Evolutionary conservation across 2,888 invertebrate species (phyloP).

Genomic region (Thysanoteuthis rhombus): DNA sequence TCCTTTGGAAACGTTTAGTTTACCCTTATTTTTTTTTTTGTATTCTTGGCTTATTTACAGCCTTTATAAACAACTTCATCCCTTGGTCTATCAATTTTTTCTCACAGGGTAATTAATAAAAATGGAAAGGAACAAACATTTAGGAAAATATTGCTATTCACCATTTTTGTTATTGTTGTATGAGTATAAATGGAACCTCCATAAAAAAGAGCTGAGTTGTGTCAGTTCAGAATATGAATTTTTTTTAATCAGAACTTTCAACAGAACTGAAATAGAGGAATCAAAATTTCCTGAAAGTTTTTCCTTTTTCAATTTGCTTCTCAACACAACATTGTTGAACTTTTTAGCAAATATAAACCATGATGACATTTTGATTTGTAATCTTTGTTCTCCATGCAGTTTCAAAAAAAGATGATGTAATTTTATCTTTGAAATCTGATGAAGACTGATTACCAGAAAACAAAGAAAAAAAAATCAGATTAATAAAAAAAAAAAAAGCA

Average conservation of each 20-base stretch:
- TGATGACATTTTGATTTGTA: neutral
- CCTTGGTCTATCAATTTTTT: neutral
- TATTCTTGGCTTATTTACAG: neutral
- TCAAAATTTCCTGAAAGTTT: neutral
- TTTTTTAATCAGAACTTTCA: neutral
- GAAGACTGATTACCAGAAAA: too few species aligned
- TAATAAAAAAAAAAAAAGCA: neutral
- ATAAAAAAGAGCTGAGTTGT: neutral
- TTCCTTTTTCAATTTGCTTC: neutral
- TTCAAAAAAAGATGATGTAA: neutral
- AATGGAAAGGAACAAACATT: neutral
- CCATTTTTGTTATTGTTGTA: neutral
- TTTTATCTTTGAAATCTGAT: neutral
- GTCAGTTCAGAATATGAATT: neutral
- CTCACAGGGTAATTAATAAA: neutral
- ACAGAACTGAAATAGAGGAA: neutral
- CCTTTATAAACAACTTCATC: neutral
- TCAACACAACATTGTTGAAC: too few species aligned
- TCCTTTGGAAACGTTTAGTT: neutral
- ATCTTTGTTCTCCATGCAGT: neutral
- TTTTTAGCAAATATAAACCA: too few species aligned
- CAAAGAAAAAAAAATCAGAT: too few species aligned
- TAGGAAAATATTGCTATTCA: neutral
- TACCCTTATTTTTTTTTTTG: neutral
- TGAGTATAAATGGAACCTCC: neutral